These are phyloP conservation scores for Condylura cristata DNA, from an alignment of 2,113 vertebrate genomes.

Conservation along the genomic window DNA sequence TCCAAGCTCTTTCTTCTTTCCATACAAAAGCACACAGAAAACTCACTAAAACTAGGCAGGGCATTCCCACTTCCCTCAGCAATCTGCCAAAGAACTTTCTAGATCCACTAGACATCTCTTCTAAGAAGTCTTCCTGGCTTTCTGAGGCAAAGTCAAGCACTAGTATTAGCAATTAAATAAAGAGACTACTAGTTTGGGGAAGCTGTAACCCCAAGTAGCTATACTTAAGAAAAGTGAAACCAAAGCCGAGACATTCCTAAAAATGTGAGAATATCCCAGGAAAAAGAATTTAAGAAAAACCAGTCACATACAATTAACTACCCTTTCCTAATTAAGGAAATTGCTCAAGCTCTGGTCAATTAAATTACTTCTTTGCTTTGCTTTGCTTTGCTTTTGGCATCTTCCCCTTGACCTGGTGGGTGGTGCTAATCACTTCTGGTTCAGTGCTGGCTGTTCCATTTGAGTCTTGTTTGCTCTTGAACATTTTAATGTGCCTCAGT, in stretches of 20 bases:
- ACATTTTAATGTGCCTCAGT: neutral
- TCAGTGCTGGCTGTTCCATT: neutral
- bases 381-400: too few species aligned
- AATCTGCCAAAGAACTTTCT: neutral
- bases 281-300: neutral
- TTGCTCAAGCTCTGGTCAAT: neutral
- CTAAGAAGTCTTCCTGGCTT: neutral
- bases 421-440: neutral
- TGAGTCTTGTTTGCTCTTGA: neutral
- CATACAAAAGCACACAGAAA: neutral
- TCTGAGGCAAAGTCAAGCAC: neutral
- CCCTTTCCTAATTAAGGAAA: neutral
- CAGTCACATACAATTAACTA: neutral
- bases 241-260: neutral
- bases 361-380: neutral
- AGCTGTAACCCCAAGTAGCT: neutral
- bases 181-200: neutral
- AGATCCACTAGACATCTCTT: neutral
- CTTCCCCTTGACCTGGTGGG: neutral
- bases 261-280: neutral
- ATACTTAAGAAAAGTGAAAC: neutral
- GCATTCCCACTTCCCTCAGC: neutral
- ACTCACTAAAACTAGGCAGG: rapidly evolving
- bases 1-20: neutral
- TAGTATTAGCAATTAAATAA: neutral